These are phyloP conservation scores for Cosmopolites sordidus DNA, from an alignment of 2,888 invertebrate species.

Conservation along the genomic window DNA sequence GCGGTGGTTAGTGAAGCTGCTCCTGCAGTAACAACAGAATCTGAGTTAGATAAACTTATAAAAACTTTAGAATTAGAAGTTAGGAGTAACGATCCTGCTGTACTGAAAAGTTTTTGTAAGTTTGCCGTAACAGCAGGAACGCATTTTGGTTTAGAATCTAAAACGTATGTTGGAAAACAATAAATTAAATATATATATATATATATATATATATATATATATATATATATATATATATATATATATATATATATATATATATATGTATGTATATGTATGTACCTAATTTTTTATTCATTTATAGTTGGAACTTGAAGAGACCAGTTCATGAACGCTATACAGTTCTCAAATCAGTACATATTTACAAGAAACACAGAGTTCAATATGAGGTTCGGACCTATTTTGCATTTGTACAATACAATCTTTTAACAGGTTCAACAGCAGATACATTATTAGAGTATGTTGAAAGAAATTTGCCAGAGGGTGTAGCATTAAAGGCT, in stretches of 20 bases:
- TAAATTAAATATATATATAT: not conserved
- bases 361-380: slow-evolving; percentile 88
- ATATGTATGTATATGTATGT: not conserved
- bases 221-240: not conserved
- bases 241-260: not conserved
- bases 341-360: slow-evolving; percentile 81
- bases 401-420: slow-evolving; percentile 77
- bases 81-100: slow-evolving; percentile 80
- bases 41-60: slow-evolving; percentile 70
- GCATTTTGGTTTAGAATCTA: slow-evolving; percentile 73
- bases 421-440: slow-evolving; percentile 89
- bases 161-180: slow-evolving; percentile 55
- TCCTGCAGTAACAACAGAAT: not conserved
- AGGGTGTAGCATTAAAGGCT: slow-evolving; percentile 91
- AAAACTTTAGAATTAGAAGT: slow-evolving; percentile 81
- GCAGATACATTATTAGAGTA: slow-evolving; percentile 95
- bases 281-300: too few species aligned
- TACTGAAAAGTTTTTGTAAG: slow-evolving; percentile 81
- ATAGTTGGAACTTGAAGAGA: slow-evolving; percentile 70
- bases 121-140: slow-evolving; percentile 78
- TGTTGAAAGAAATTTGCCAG: slow-evolving; percentile 92
- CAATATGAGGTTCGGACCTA: slow-evolving; percentile 96
- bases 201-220: not conserved
- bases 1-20: not conserved
- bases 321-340: slow-evolving; percentile 73